phyloP scores from a whole-genome alignment of 2,797 vertebrate genomes.

The Liparis tanakae region DNA sequence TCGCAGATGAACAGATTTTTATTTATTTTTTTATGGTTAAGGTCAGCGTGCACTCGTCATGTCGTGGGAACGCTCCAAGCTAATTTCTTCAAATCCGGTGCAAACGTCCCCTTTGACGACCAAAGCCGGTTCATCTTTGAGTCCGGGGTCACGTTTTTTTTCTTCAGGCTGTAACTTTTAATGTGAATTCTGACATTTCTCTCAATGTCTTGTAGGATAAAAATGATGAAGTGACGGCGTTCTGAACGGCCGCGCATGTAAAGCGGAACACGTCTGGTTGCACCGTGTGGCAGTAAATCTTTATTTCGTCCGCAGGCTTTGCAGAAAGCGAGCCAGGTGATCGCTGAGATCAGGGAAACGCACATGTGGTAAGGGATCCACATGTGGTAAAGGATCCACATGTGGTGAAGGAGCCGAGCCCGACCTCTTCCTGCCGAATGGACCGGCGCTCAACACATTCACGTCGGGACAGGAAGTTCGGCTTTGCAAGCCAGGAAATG shows the following conservation, averaged over 20 bases:
- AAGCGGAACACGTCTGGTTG: not conserved
- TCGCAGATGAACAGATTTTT: not conserved
- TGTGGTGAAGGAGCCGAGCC: constrained; percentile 87
- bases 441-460: constrained; percentile 24
- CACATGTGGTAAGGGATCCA: constrained; percentile 95
- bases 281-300: not conserved
- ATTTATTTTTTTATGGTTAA: not conserved
- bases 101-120: not conserved
- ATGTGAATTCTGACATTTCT: not conserved
- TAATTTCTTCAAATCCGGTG: not conserved
- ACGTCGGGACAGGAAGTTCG: constrained; percentile 46
- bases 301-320: constrained; percentile 83
- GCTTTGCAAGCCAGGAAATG: constrained; percentile 76
- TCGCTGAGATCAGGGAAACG: constrained; percentile 97
- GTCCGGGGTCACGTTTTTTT: not conserved
- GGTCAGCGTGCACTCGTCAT: not conserved
- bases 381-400: too few species aligned
- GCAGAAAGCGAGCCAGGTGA: constrained; percentile 96
- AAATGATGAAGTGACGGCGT: not conserved
- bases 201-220: not conserved
- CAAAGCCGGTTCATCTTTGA: not conserved
- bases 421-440: constrained; percentile 24
- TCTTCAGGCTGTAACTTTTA: not conserved
- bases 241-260: not conserved
- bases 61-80: not conserved